These are phyloP conservation scores for Tachuris rubrigastra DNA, from an alignment of 2,113 vertebrate species.

Conservation along the genomic window DNA sequence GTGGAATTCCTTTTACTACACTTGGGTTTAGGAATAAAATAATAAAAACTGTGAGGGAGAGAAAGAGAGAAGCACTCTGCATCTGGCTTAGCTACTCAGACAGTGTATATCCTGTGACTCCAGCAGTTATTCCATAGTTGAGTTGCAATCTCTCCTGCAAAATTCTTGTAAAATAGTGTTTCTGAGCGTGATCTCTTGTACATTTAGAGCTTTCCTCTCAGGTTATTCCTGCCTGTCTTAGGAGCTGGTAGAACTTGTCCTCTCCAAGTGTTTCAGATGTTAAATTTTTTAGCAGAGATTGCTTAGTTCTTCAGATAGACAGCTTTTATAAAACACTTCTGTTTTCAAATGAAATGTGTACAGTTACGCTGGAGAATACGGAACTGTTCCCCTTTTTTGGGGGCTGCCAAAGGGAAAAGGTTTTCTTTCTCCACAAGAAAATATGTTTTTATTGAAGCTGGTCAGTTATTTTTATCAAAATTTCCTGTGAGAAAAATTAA, in stretches of 20 bases:
- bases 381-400: background rate
- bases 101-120: too few relatives aligned
- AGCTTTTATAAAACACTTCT: background rate
- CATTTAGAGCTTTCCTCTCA: background rate
- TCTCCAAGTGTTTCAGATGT: background rate
- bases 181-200: background rate
- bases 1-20: background rate
- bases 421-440: background rate
- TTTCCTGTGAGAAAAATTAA: background rate
- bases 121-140: background rate
- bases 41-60: background rate
- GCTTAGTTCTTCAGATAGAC: background rate
- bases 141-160: background rate
- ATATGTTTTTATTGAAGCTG: background rate
- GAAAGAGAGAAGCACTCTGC: background rate
- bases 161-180: background rate
- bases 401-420: background rate
- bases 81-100: background rate
- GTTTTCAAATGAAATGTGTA: background rate
- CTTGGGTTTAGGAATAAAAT: background rate
- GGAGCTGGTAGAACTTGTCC: background rate
- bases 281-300: background rate
- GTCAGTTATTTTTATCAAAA: background rate
- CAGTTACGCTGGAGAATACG: background rate
- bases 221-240: background rate